A percentile compares a stretch with the other conserved stretches of the same genome.
Conservation (phyloP, 1,140 invertebrate genomes). For the Tetramorium parvispinum region DNA sequence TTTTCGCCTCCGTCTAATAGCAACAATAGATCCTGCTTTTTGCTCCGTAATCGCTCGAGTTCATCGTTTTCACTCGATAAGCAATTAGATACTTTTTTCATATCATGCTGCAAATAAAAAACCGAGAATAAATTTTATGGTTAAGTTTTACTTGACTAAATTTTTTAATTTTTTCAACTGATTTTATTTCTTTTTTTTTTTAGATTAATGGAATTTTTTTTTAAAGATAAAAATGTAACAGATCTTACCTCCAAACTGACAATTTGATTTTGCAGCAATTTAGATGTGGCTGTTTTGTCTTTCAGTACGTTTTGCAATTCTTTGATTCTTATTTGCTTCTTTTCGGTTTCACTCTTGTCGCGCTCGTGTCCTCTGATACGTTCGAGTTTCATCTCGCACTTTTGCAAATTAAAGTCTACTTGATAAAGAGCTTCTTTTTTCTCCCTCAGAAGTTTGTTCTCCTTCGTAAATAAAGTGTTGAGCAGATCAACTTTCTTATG, state of each 20-base stretch:
- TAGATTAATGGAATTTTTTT: not conserved
- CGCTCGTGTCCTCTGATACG: conserved; percentile 75
- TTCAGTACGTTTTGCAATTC: conserved; percentile 82
- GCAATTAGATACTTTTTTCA: conserved; percentile 73
- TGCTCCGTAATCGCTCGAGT: conserved; percentile 79
- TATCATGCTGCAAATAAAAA: conserved; percentile 73
- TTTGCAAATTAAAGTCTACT: conserved; percentile 78
- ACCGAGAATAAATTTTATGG: not conserved
- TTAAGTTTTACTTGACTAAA: not conserved
- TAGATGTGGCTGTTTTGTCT: conserved; percentile 81
- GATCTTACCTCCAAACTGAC: conserved; percentile 84
- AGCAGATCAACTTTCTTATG: conserved; percentile 76
- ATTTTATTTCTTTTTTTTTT: not conserved
- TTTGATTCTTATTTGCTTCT: conserved; percentile 81
- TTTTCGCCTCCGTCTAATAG: conserved; percentile 87
- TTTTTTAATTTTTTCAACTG: not conserved
- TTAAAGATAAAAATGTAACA: not conserved
- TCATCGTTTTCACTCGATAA: conserved; percentile 79
- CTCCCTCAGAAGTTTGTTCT: conserved; percentile 78
- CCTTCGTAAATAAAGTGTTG: conserved; percentile 44
- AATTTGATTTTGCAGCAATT: conserved; percentile 85
- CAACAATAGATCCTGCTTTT: conserved; percentile 83
- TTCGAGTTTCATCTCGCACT: conserved; percentile 78
- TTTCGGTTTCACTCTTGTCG: conserved; percentile 78
- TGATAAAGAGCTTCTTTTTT: conserved; percentile 82